Conservation (phyloP, 2,888 invertebrate species). For the Myathropa florea region DNA sequence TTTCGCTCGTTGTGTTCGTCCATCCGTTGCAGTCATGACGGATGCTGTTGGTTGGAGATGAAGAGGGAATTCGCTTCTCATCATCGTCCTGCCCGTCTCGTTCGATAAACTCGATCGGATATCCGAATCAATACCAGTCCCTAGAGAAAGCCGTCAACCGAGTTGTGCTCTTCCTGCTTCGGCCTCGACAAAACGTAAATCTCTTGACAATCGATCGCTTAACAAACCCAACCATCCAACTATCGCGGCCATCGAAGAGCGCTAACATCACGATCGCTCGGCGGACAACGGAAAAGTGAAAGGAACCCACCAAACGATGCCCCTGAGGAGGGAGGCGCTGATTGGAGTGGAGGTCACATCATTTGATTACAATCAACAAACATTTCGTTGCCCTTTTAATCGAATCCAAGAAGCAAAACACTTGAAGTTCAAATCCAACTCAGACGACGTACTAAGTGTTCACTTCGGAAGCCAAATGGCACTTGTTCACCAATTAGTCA, state of each 20-base stretch:
- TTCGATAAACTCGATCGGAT: no score
- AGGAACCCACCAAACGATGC: not conserved
- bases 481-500: constrained; percentile 36
- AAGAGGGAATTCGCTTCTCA: no score
- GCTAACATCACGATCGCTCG: not conserved
- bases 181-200: no score
- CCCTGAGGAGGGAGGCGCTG: not conserved
- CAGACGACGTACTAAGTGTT: no score
- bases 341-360: not conserved
- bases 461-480: constrained; percentile 28
- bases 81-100: no score
- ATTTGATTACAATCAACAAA: not conserved
- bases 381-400: not conserved
- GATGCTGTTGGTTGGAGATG: no score
- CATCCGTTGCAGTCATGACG: no score
- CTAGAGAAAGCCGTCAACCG: no score
- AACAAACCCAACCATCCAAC: not conserved
- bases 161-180: no score
- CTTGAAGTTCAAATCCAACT: no score
- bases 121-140: no score
- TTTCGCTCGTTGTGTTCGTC: no score
- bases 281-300: not conserved
- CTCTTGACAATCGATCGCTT: not conserved
- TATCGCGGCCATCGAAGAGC: not conserved
- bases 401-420: not conserved